Conservation (phyloP, 2,113 vertebrate species). For the Mesoclemmys tuberculata region DNA sequence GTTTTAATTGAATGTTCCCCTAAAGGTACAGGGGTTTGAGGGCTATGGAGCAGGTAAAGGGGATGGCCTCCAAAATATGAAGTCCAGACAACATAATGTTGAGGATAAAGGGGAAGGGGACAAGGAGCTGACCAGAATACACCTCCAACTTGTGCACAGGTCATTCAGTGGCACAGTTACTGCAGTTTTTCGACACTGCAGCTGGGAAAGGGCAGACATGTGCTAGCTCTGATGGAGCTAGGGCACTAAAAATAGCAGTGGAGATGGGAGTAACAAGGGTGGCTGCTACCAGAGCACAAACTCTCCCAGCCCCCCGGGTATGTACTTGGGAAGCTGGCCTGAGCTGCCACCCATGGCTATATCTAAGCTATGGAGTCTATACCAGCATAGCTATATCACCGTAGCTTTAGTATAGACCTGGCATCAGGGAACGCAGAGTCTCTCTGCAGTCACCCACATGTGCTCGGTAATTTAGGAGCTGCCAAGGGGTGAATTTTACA, state of each 20-base stretch:
- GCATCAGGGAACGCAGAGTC: accelerated
- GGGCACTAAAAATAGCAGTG: not conserved
- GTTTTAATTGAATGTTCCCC: not conserved
- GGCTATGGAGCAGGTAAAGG: not conserved
- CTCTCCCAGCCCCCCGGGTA: not conserved
- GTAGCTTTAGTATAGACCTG: not conserved
- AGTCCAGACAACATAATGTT: not conserved
- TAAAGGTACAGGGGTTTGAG: not conserved
- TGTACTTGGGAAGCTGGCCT: not conserved
- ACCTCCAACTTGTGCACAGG: not conserved
- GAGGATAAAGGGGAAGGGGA: not conserved
- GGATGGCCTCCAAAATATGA: not conserved
- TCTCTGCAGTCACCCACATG: not conserved
- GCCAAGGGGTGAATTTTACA: not conserved
- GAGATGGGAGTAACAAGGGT: not conserved
- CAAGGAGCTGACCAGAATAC: not conserved
- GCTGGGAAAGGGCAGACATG: not conserved
- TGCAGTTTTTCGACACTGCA: not conserved
- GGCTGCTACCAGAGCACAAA: too few species aligned
- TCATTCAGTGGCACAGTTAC: not conserved
- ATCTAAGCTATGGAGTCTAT: not conserved
- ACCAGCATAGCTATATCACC: not conserved
- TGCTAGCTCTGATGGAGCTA: not conserved
- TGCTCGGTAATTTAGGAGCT: not conserved
- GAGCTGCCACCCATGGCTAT: too few species aligned